phyloP scores from a whole-genome alignment of 2,888 invertebrate species.

The Siphlonurus alternatus region DNA sequence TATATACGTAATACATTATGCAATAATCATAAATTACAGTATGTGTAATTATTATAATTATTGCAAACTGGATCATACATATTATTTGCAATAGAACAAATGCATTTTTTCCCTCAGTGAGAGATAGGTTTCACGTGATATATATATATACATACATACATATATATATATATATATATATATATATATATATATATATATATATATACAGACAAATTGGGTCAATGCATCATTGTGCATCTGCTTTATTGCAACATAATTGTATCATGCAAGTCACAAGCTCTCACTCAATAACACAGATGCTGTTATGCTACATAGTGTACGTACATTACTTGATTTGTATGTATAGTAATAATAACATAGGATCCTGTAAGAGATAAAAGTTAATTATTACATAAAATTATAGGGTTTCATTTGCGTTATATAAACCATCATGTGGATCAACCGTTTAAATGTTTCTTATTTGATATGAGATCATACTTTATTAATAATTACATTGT shows the following conservation, averaged over 20 bases:
- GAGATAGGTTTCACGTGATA: not conserved
- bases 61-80: too few relatives aligned
- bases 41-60: too few relatives aligned
- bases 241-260: too few relatives aligned
- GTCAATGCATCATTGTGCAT: too few relatives aligned
- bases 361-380: not conserved
- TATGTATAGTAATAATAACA: not conserved
- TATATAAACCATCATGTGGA: not conserved
- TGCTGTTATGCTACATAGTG: not conserved
- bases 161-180: not conserved
- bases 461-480: not conserved
- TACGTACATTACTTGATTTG: not conserved
- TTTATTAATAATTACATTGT: not conserved
- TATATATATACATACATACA: not conserved
- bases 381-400: not conserved
- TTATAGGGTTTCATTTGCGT: not conserved
- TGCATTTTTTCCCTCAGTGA: too few relatives aligned
- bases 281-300: not conserved
- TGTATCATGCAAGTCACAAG: too few relatives aligned
- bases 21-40: too few relatives aligned
- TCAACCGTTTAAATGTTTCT: not conserved
- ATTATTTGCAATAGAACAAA: too few relatives aligned
- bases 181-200: not conserved
- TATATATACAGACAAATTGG: not conserved
- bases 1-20: too few relatives aligned